A percentile compares a stretch with the other conserved stretches of the same genome.
Evolutionary conservation across 2,888 invertebrate species (phyloP).

Genomic region (Ophion obscuratus): DNA sequence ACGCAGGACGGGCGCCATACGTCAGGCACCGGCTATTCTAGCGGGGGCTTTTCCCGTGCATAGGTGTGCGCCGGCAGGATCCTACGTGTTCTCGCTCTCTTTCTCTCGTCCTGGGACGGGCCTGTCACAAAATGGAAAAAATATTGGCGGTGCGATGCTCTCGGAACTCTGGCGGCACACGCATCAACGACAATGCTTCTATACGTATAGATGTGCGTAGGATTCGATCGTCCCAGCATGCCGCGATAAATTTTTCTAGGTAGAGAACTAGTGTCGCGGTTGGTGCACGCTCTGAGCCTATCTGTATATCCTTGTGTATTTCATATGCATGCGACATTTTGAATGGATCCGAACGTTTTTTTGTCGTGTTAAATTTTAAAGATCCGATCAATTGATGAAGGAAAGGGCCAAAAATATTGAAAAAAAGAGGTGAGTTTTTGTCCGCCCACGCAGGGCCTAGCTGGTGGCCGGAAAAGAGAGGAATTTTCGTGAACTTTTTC

Average conservation of each 20-base stretch:
- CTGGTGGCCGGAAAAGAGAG: too few species aligned
- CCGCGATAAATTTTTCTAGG: constrained; percentile 78
- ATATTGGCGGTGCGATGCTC: constrained; percentile 70
- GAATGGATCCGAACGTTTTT: neutral
- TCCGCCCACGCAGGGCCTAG: neutral
- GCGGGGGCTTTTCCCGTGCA: constrained; percentile 46
- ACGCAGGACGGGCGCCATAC: constrained; percentile 76
- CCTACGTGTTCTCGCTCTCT: constrained; percentile 1
- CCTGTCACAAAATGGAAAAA: constrained; percentile 68
- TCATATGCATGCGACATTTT: neutral
- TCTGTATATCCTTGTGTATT: neutral
- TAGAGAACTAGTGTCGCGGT: constrained; percentile 73
- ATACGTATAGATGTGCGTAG: constrained; percentile 12
- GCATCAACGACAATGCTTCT: constrained; percentile 49
- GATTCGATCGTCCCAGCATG: constrained; percentile 66
- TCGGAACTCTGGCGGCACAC: constrained; percentile 52
- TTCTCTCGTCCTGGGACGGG: constrained; percentile 29
- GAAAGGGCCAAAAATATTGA: neutral
- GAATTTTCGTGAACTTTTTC: too few species aligned
- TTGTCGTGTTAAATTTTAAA: neutral
- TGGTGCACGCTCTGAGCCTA: constrained; percentile 15
- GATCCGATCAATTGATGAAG: neutral
- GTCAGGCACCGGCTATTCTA: constrained; percentile 75
- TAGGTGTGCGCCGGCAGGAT: constrained; percentile 40
- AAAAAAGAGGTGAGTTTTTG: neutral